Evolutionary conservation across 2,888 invertebrate genomes (phyloP), one percentile per base, ranked within the genome.

Genomic region (Mythimna lalbum): DNA sequence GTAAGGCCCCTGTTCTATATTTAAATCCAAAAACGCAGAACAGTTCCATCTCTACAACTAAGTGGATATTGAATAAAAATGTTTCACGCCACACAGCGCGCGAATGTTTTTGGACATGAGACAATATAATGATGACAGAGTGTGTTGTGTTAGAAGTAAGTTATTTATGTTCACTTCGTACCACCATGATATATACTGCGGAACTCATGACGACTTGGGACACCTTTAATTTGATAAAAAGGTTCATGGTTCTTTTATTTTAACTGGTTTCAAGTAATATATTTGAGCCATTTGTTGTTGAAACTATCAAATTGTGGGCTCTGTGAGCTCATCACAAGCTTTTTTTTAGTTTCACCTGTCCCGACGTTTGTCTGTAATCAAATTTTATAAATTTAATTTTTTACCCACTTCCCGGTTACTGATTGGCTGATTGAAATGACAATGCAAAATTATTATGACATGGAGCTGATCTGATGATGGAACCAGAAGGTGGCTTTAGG

Each of bases 121-220:
- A 53, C 14, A n/a, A n/a, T n/a, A 39, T 72, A 72, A 72, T 62
- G 61, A 77, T 72, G 72, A 77, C 52, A n/a, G 47, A 76, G 50
- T 27, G 60, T 31, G 50, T 63, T 31, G 71, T 61, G 77, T 76
- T 73, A 61, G 62, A 74, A 75, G 76, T 47, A 75, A 61, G 69
- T 59, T 76, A 59, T 59, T 69, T 76, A 59, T 69, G 52, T 62
- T 31, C 23, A 23, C 50, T 52, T 39, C 27, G 27, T 33, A 7
- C 27, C 12, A 10, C 47, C 52, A 57, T 69, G 33, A 47, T 33
- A 52, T 33, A 39, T 49, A 27, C 21, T 36, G 57, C 49, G 21
- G 21, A 23, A 55, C n/a, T 14, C 21, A 19, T 23, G 39, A 57
- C 21, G 19, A 33, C 33, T 9, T 33, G 33, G 21, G 33, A 39